Conservation (phyloP, 2,113 vertebrate species). For the Regulus satrapa region DNA sequence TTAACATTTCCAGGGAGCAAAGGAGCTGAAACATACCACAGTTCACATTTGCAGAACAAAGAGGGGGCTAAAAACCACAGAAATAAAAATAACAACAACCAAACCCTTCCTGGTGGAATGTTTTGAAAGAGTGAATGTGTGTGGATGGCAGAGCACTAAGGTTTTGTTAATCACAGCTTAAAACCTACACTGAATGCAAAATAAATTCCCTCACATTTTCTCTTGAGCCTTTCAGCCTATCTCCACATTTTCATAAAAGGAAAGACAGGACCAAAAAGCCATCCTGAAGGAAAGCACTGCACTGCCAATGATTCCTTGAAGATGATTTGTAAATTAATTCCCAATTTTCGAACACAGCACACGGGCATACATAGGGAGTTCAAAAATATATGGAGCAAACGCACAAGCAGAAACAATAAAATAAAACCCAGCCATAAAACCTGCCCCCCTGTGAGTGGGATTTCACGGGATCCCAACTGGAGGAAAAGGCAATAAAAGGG, state of each 20-base stretch:
- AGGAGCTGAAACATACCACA: constrained; percentile 27
- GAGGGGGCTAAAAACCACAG: background rate
- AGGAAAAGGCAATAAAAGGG: background rate
- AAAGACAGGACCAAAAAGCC: background rate
- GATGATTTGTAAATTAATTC: background rate
- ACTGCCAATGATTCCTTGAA: background rate
- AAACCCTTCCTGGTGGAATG: background rate
- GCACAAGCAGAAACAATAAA: background rate
- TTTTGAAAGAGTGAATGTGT: background rate
- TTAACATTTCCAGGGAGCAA: constrained; percentile 37
- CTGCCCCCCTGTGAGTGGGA: background rate
- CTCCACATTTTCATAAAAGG: background rate
- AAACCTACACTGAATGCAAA: background rate
- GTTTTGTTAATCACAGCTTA: background rate
- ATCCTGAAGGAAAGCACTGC: background rate
- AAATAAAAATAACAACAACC: background rate
- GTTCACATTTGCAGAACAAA: constrained; percentile 22
- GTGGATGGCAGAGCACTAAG: background rate
- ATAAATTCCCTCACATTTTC: background rate
- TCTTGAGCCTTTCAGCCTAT: background rate
- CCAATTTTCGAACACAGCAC: background rate
- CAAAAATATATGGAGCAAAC: background rate
- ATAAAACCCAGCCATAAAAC: background rate
- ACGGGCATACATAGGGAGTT: background rate
- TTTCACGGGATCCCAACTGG: background rate